phyloP scores from a whole-genome alignment of 2,888 invertebrate species.

The Xanthorhoe designata region DNA sequence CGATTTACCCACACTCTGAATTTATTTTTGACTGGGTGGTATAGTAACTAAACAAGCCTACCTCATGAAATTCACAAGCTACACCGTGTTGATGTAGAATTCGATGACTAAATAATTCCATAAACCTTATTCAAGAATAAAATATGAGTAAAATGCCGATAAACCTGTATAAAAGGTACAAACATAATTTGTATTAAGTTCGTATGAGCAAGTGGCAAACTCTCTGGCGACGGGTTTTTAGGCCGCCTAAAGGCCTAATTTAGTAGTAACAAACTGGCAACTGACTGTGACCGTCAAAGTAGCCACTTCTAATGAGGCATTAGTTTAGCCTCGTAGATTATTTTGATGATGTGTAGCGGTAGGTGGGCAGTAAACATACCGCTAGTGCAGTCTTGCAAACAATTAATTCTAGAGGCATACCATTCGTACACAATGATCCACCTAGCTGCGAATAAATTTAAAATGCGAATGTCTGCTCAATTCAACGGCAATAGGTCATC shows the following conservation, averaged over 20 bases:
- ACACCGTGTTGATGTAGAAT: too few species aligned
- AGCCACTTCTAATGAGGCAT: conserved; percentile 22
- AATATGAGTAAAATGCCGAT: too few species aligned
- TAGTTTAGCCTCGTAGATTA: conserved; percentile 26
- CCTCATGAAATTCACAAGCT: too few species aligned
- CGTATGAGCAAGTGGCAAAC: neutral
- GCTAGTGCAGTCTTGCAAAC: conserved; percentile 20
- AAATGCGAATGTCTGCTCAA: conserved; percentile 23
- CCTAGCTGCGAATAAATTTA: conserved; percentile 27
- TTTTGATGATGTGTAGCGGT: conserved; percentile 14
- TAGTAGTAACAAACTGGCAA: conserved; percentile 1
- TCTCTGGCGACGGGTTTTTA: too few species aligned
- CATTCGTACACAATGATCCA: conserved; percentile 5
- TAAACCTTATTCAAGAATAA: too few species aligned
- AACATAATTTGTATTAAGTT: too few species aligned
- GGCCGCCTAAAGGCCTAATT: too few species aligned
- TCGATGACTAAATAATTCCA: too few species aligned
- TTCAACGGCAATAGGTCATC: conserved; percentile 24
- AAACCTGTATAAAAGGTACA: too few species aligned
- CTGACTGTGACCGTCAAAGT: conserved; percentile 26
- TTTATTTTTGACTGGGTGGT: too few species aligned
- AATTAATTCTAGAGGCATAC: conserved; percentile 16
- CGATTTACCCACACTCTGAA: too few species aligned
- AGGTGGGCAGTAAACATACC: conserved; percentile 18
- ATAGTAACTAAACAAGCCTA: too few species aligned